These are phyloP conservation scores for Falco naumanni DNA, from an alignment of 2,797 vertebrate species.

Conservation along the genomic window DNA sequence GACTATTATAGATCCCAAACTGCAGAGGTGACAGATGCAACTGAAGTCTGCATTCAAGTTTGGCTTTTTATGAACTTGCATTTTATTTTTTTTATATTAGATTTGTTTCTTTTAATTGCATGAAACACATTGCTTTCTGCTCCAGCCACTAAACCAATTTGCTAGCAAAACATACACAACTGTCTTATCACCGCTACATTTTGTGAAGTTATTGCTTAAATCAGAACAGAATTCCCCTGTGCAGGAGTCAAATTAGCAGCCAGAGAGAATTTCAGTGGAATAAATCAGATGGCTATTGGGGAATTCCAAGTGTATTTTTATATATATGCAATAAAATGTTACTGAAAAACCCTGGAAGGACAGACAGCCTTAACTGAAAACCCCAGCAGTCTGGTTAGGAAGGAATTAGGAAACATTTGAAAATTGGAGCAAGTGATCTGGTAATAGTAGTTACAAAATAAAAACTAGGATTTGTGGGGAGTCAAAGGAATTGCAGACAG, in stretches of 20 bases:
- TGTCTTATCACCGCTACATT: accelerated
- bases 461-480: not conserved
- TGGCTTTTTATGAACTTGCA: not conserved
- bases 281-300: not conserved
- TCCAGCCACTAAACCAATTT: no score
- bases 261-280: not conserved
- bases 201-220: not conserved
- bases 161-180: no score
- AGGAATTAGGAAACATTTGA: not conserved
- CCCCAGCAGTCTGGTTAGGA: not conserved
- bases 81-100: not conserved
- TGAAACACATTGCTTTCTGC: not conserved
- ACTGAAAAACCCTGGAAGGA: not conserved
- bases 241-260: not conserved
- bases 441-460: not conserved
- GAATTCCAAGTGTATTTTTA: not conserved
- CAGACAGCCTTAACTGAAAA: not conserved
- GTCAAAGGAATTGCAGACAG: not conserved
- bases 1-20: not conserved
- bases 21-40: not conserved
- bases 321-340: no score
- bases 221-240: not conserved
- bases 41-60: no score
- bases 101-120: not conserved
- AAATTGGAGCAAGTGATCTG: not conserved